These are phyloP conservation scores for Euura lappo DNA, from an alignment of 1,140 invertebrate species.

Conservation along the genomic window DNA sequence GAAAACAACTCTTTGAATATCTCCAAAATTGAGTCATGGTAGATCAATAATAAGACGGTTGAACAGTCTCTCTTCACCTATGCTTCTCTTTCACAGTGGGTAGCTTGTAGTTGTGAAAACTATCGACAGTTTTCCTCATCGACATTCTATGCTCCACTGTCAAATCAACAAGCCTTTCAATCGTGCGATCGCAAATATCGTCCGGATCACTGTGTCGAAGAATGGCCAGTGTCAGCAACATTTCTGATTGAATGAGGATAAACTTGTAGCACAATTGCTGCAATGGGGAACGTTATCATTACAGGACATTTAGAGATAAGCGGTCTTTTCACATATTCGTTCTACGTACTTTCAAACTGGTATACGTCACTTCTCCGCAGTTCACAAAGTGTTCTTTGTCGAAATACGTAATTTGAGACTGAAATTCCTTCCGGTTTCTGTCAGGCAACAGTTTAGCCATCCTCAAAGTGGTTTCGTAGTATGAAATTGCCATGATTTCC, in stretches of 20 bases:
- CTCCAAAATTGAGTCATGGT: constrained; percentile 9
- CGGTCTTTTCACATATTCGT: constrained; percentile 11
- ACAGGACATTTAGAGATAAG: constrained; percentile 11
- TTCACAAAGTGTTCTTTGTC: constrained; percentile 34
- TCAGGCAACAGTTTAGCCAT: constrained; percentile 38
- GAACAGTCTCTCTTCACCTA: constrained; percentile 27
- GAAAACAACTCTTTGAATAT: neutral
- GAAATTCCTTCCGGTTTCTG: constrained; percentile 4
- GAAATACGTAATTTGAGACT: constrained; percentile 39
- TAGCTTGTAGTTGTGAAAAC: constrained; percentile 37
- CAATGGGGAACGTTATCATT: constrained; percentile 13
- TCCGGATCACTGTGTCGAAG: constrained; percentile 26
- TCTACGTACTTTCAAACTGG: constrained; percentile 39
- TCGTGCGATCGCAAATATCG: constrained; percentile 35
- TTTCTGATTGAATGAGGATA: constrained; percentile 51
- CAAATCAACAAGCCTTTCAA: constrained; percentile 29
- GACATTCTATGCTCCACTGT: constrained; percentile 30
- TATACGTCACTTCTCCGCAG: constrained; percentile 43
- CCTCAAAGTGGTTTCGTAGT: constrained; percentile 36
- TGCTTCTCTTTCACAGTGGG: constrained; percentile 34
- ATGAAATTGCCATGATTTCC: constrained; percentile 35
- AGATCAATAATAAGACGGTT: constrained; percentile 13
- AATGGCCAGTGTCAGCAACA: constrained; percentile 43
- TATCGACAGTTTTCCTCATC: constrained; percentile 35
- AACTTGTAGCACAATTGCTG: constrained; percentile 51